phyloP scores from a whole-genome alignment of 2,797 vertebrate species.

The Craterocephalus amniculus region DNA sequence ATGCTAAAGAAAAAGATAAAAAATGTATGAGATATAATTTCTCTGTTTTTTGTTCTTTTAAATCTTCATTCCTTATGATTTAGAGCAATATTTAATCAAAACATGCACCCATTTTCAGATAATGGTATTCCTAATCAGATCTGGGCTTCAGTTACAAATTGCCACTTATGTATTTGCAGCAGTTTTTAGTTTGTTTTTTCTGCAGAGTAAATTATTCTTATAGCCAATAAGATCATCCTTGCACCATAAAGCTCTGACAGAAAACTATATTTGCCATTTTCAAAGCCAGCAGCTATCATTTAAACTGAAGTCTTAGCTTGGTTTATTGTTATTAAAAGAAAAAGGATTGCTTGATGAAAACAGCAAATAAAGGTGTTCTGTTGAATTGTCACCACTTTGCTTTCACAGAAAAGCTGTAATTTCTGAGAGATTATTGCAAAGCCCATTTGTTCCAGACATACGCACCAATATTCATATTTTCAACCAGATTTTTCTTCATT shows the following conservation, averaged over 20 bases:
- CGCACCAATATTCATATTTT: background rate
- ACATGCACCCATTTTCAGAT: background rate
- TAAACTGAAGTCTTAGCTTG: no score
- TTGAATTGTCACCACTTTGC: no score
- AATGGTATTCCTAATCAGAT: background rate
- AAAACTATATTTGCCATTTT: background rate
- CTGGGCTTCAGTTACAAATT: background rate
- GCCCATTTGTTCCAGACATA: background rate
- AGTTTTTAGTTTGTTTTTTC: background rate
- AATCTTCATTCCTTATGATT: background rate
- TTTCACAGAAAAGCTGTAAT: background rate
- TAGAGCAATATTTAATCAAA: background rate
- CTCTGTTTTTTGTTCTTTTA: background rate
- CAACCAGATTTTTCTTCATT: background rate
- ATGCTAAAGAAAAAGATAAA: constrained; percentile 10
- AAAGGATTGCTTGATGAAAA: no score
- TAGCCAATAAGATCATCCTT: background rate
- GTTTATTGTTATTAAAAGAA: no score
- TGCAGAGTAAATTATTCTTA: background rate
- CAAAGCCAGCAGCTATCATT: background rate
- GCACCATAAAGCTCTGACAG: background rate
- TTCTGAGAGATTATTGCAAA: background rate
- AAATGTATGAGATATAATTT: background rate
- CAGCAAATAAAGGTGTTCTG: no score
- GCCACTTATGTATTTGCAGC: accelerated